A percentile compares a stretch with the other conserved stretches of the same genome.
Evolutionary conservation across 2,888 invertebrate genomes (phyloP).

Genomic region (Keiferia lycopersicella): DNA sequence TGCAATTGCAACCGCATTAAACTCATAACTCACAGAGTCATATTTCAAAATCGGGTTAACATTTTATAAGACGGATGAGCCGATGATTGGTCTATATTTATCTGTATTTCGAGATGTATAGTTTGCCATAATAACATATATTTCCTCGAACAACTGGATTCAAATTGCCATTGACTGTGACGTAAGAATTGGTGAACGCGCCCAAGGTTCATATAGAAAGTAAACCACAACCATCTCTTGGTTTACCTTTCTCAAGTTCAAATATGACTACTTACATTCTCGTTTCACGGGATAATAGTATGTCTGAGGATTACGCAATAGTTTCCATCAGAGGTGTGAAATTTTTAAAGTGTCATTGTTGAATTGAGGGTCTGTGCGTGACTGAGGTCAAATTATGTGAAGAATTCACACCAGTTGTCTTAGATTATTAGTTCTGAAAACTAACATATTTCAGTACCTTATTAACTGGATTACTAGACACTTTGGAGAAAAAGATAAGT

Average conservation of each 20-base stretch:
- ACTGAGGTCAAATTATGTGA: neutral
- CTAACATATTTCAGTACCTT: too few species aligned
- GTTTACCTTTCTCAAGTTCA: conserved; percentile 23
- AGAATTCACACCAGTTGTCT: neutral
- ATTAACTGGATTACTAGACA: too few species aligned
- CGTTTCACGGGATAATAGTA: neutral
- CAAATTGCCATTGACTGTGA: conserved; percentile 23
- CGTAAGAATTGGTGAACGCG: conserved; percentile 26
- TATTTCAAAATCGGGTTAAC: neutral
- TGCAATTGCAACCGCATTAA: neutral
- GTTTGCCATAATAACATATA: conserved; percentile 14
- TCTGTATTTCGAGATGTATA: conserved; percentile 7
- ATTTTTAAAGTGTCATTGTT: conserved; percentile 15
- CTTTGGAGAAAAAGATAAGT: too few species aligned
- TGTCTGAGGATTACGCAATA: neutral
- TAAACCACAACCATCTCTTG: conserved; percentile 23
- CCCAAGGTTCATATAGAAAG: conserved; percentile 52
- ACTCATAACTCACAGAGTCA: neutral
- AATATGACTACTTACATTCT: conserved; percentile 12
- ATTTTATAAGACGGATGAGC: conserved; percentile 10
- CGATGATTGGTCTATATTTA: conserved; percentile 18
- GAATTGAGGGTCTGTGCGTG: neutral
- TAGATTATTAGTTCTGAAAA: too few species aligned
- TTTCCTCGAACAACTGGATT: conserved; percentile 16
- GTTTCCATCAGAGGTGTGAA: conserved; percentile 7